These are phyloP conservation scores for Drosophila ficusphila DNA, from an alignment of 1,140 invertebrate species.

Conservation along the genomic window DNA sequence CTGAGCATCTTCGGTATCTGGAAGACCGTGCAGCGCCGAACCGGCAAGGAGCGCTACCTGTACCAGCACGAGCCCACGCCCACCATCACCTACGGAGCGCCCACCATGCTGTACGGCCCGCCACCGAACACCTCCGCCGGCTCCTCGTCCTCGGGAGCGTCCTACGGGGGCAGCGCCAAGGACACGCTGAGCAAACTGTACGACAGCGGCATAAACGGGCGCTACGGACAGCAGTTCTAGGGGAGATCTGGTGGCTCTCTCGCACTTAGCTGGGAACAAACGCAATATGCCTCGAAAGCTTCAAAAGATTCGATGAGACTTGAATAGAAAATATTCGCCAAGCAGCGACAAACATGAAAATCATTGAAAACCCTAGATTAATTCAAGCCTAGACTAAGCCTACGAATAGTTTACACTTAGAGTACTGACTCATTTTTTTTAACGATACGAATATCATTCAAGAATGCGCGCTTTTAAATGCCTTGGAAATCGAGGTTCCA, in stretches of 20 bases:
- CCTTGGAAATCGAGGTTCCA: constrained; percentile 55
- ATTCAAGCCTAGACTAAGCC: constrained; percentile 43
- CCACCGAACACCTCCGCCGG: constrained; percentile 47
- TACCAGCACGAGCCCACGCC: constrained; percentile 77
- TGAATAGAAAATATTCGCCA: constrained; percentile 65
- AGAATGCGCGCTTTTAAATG: constrained; percentile 79
- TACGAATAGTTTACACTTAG: constrained; percentile 21
- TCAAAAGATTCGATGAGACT: constrained; percentile 82
- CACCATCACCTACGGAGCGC: constrained; percentile 68
- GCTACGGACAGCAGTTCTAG: constrained; percentile 91
- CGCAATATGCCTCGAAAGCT: constrained; percentile 82
- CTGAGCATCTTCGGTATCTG: constrained; percentile 80
- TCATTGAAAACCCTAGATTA: constrained; percentile 65
- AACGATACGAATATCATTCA: constrained; percentile 6
- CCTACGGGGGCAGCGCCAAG: constrained; percentile 85
- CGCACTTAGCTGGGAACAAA: constrained; percentile 75
- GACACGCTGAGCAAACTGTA: constrained; percentile 94
- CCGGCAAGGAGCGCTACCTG: constrained; percentile 87
- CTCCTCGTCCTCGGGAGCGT: constrained; percentile 41
- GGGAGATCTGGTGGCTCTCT: constrained; percentile 45
- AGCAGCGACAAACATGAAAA: constrained; percentile 50
- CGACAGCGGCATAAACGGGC: constrained; percentile 89
- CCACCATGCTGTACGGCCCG: constrained; percentile 74
- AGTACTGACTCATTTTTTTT: constrained; percentile 14
- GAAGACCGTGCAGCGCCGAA: constrained; percentile 88